Conservation (phyloP, 2,888 invertebrate genomes). For the Pyrgus malvae region DNA sequence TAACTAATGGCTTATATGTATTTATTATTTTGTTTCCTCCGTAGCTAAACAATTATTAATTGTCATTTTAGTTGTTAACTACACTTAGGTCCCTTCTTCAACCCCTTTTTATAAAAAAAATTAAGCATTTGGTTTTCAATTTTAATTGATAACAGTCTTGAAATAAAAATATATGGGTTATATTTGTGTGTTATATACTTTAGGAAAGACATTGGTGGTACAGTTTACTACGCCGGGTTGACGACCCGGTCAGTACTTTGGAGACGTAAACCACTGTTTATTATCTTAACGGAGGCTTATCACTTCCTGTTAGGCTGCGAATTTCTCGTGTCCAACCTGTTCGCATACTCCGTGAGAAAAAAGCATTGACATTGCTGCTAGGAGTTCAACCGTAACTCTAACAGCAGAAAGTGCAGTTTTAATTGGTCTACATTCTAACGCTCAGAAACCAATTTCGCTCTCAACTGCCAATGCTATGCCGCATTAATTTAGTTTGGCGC, state of each 20-base stretch:
- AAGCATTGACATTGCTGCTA: slow-evolving; percentile 39
- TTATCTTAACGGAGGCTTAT: slow-evolving; percentile 39
- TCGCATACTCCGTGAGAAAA: slow-evolving; percentile 51
- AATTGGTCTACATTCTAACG: slow-evolving; percentile 33
- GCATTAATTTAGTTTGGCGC: slow-evolving; percentile 73
- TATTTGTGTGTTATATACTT: too few species aligned
- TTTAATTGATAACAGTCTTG: too few species aligned
- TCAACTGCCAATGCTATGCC: slow-evolving; percentile 58
- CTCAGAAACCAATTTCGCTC: slow-evolving; percentile 74
- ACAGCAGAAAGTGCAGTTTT: slow-evolving; percentile 48
- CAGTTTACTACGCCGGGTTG: background rate
- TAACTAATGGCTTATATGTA: too few species aligned
- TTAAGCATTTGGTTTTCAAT: too few species aligned
- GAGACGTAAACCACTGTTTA: slow-evolving; percentile 13
- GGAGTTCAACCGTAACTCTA: slow-evolving; percentile 50
- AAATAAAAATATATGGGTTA: too few species aligned
- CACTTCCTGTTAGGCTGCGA: slow-evolving; percentile 59
- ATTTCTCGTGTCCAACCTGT: slow-evolving; percentile 70
- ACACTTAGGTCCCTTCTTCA: too few species aligned
- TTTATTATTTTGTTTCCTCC: too few species aligned
- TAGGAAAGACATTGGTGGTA: background rate
- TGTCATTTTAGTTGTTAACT: too few species aligned
- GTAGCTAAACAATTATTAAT: too few species aligned
- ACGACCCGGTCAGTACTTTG: slow-evolving; percentile 3
- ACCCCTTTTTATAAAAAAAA: too few species aligned